Evolutionary conservation across 2,113 vertebrate genomes (phyloP), one percentile per base, ranked within the genome.

Genomic region (Candoia aspera): DNA sequence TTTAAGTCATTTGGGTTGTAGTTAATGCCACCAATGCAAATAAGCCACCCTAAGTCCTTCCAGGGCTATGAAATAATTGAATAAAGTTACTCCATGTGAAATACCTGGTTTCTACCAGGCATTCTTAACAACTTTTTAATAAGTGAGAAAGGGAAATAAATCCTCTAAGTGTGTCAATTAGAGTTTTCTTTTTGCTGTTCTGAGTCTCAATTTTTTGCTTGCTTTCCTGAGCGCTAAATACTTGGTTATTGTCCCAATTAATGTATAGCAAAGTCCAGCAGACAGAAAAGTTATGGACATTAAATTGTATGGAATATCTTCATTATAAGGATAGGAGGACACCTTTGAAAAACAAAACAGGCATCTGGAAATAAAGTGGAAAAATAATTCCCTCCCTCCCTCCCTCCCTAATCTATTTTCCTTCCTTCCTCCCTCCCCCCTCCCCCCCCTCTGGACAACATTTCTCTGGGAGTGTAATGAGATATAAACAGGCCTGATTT

Each of bases 361-460:
- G 96, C 97, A 95, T 96, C 96, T 96, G 96, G 96, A 94, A 90
- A 94, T 92, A 87, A 93, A 92, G 93, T 92, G 94, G 96, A 92
- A 92, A 94, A 96, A 93, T 94, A 49, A 49, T 26, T 26, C 9
- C 10, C 60, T 57, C 26, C 10, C 60, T 62, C 8, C 26, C 73
- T n/a, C 19, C 26, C 26, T 10, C 29, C 1, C 60, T 37, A n/a
- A n/a, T 26, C 24, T 24, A 1, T 8, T 23, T 26, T 26, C 23
- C 60, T 26, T 26, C 19, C 60, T 29, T 29, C 15, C 62, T 29
- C 29, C 26, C 62, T 64, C n/a, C n/a, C n/a, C n/a, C n/a, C n/a
- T 64, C 24, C 21, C 6, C 26, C 8, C 62, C 11, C 57, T 58
- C 57, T 19, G 19, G 13, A 0, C n/a, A 73, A 73, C n/a, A 73